These are phyloP conservation scores for Pseudomugil tenellus DNA, from an alignment of 2,797 vertebrate genomes.

Conservation along the genomic window DNA sequence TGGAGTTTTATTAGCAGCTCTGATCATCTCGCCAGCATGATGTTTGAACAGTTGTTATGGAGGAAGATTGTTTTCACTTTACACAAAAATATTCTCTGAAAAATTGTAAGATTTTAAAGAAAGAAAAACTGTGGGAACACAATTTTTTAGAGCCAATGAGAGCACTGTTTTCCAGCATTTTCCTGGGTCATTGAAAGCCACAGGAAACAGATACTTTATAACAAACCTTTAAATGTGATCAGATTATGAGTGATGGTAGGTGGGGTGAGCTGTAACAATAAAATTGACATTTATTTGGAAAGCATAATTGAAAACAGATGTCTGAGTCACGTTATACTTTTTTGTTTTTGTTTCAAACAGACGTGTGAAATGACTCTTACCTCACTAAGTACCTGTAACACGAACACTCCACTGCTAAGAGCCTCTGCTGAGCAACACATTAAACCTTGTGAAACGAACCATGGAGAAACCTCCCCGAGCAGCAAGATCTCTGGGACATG, in stretches of 20 bases:
- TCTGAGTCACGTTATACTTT: no score
- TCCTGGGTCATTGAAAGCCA: background rate
- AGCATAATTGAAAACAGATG: background rate
- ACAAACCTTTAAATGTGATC: background rate
- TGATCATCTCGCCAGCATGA: no score
- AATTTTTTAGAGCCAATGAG: background rate
- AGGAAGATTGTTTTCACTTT: background rate
- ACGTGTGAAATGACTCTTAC: background rate
- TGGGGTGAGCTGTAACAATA: background rate
- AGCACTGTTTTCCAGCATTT: background rate
- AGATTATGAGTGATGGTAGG: background rate
- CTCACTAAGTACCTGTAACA: conserved; percentile 4
- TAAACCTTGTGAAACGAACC: conserved; percentile 14
- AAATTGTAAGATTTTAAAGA: background rate
- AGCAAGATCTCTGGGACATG: conserved; percentile 30
- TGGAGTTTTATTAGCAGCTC: background rate
- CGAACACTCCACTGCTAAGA: background rate
- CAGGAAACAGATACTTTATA: background rate
- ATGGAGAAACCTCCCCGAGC: conserved; percentile 21
- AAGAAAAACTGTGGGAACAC: background rate
- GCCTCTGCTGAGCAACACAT: conserved; percentile 23
- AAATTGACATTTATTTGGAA: background rate
- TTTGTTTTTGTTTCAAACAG: conserved; percentile 20
- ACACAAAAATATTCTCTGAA: background rate
- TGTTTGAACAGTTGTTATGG: background rate